Base-by-base conservation (phyloP, 2,888 invertebrate species). In the Cephalotes varians region DNA sequence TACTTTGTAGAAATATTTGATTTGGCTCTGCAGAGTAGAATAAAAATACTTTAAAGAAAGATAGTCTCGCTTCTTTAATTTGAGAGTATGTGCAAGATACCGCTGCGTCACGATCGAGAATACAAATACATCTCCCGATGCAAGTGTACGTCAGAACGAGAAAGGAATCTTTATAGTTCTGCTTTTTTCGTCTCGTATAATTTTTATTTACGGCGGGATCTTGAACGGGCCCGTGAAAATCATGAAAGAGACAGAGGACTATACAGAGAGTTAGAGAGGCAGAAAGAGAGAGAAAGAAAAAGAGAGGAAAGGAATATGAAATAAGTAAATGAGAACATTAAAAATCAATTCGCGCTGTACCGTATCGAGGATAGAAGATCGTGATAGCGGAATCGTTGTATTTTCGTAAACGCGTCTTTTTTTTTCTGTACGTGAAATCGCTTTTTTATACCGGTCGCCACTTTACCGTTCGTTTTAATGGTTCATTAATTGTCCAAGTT, bases 171-270 rank as follows among this genome's bases (percentile, higher is more conserved):
- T 88, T 85, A 86, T 86, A 83, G 87, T 82, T 60, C 65, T 69
- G 79, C 82, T 82, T 87, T 82, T 88, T 87, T 84, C 73, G 80
- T 79, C 79, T 71, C 37, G 40, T 64, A 86, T 69, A 84, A 80
- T 83, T 88, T 88, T 88, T 88, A 88, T 88, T 88, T 88, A 83
- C 85, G 76, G 71, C 77, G 4, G 65, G 69, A 51, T 40, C 80
- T 58, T 80, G 85, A 88, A 88, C 83, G 83, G 77, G 77, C 71
- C 74, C 82, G 80, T 88, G 85, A 85, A 85, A 83, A 86, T 62
- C 58, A 6, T 25, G 47, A 10, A 47, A 34, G 25, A 51, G 34
- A 56, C 72, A 58, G 31, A 47, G 7, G 5, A 12, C 5, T 37
- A 62, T n/a, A 37, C 0, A 44, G 15, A 44, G 12, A 12, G 10